Evolutionary conservation across 2,888 invertebrate genomes (phyloP), one percentile per base, ranked within the genome.

Genomic region (Melipona beecheii): DNA sequence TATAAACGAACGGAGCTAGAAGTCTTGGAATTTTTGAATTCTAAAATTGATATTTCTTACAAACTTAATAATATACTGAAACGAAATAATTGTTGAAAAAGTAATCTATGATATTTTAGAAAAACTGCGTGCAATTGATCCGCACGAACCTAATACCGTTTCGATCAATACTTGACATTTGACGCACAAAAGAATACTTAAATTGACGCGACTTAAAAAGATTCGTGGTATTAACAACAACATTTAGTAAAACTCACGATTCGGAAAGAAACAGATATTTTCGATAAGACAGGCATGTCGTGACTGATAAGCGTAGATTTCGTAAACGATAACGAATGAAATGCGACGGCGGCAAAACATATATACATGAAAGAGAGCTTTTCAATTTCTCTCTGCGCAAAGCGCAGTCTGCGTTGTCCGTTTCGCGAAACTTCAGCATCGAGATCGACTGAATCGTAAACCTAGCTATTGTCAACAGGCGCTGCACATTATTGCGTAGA

Each of bases 401-500:
- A 43, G 31, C 49, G 19, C 21, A 56, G 54, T 56, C 36, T 21
- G 65, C 49, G 11, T 71, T 43, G 43, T 43, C 43, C 9, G 43
- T 43, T 43, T 65, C 56, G 64, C 21, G 56, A 50, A 54, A 36
- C 54, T 56, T n/a, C n/a, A 11, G 19, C 27, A 77, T 71, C 43
- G 71, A 56, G 49, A 71, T 64, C 24, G 73, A 73, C 43, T 60
- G 73, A 72, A 68, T 73, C 49, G 65, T 65, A 65, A 66, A 49
- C 50, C 43, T 69, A 43, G 54, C 31, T 21, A 74, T 79, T 69
- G 74, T 69, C 62, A 62, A 68, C 62, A 50, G n/a, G 52, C 60
- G 21, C n/a, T 62, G 58, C 65, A 60, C 66, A 52, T 68, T 68
- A 72, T 60, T 78, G 78, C 60, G n/a, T 73, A 49, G 27, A 56